Evolutionary conservation across 2,113 vertebrate genomes (phyloP).

Genomic region (Gorsachius goisagi): DNA sequence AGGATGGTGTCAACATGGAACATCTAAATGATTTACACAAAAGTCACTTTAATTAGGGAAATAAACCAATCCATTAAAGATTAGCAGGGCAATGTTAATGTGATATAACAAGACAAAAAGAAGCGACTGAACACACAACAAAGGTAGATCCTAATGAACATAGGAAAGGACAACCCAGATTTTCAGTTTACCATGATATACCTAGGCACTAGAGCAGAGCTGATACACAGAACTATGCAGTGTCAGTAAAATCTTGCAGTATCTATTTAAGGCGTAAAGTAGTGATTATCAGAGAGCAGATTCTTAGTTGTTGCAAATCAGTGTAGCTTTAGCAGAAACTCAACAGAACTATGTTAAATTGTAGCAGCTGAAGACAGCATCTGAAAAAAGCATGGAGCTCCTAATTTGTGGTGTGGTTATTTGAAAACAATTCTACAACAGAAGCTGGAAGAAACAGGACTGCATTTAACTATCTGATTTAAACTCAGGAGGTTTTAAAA

Average conservation of each 20-base stretch:
- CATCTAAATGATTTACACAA: not conserved
- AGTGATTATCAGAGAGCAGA: not conserved
- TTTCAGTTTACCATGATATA: not conserved
- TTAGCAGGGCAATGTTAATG: not conserved
- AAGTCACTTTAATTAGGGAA: not conserved
- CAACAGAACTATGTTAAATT: not conserved
- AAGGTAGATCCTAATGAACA: not conserved
- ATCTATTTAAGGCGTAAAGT: not conserved
- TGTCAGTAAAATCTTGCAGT: not conserved
- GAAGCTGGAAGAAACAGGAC: not conserved
- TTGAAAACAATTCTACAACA: not conserved
- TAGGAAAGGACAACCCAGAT: not conserved
- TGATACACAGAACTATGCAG: not conserved
- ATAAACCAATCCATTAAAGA: not conserved
- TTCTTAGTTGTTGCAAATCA: not conserved
- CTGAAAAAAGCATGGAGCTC: not conserved
- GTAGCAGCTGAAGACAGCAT: not conserved
- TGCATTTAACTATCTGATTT: not conserved
- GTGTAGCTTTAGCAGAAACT: not conserved
- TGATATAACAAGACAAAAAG: not conserved
- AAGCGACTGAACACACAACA: conserved; percentile 4
- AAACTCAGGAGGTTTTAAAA: not conserved
- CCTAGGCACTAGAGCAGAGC: not conserved
- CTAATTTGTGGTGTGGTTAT: not conserved
- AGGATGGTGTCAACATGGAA: not conserved